A percentile compares a stretch with the other conserved stretches of the same genome.
Evolutionary conservation across 2,113 vertebrate species (phyloP).

Genomic region (Hyla sarda): DNA sequence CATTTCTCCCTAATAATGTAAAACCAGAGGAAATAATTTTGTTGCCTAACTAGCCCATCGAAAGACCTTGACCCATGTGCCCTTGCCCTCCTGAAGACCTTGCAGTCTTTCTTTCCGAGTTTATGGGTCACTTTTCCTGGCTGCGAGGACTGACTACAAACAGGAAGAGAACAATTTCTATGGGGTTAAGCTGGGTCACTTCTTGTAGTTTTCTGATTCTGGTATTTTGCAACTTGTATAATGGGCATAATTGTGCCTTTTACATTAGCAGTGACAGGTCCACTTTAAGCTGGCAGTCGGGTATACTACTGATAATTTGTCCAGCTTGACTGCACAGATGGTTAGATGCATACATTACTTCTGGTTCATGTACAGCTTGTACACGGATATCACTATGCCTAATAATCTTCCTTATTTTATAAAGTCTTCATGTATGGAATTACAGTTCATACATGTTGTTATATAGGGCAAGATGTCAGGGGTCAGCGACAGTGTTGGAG

Average conservation of each 20-base stretch:
- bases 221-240: background rate
- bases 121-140: background rate
- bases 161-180: background rate
- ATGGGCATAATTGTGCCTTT: background rate
- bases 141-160: background rate
- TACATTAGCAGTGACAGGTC: constrained; percentile 9
- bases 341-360: no score
- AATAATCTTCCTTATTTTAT: background rate
- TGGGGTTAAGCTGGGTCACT: background rate
- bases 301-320: background rate
- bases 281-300: background rate
- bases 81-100: background rate
- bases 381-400: background rate
- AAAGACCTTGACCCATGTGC: background rate
- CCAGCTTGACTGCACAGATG: background rate
- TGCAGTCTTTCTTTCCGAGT: background rate
- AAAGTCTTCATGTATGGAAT: background rate
- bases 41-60: background rate
- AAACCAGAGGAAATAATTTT: background rate
- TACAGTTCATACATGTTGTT: background rate
- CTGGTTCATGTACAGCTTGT: background rate
- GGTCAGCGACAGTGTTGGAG: background rate
- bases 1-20: background rate
- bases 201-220: background rate
- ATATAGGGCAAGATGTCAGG: background rate